Conservation (phyloP, 2,113 vertebrate genomes). For the Pelvicachromis taeniatus region DNA sequence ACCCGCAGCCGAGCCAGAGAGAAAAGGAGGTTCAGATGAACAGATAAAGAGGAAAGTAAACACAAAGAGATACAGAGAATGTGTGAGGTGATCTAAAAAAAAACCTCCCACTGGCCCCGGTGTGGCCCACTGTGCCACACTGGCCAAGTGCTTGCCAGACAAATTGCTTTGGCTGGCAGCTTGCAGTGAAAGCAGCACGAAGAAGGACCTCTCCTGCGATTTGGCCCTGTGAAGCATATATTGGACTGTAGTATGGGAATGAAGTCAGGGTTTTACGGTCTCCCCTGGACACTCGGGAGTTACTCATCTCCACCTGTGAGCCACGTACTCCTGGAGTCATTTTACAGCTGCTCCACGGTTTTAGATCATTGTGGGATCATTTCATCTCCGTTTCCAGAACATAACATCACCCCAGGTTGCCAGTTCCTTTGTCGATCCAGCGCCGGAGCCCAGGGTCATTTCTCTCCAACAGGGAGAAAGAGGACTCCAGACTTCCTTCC, state of each 20-base stretch:
- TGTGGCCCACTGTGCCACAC: slow-evolving; percentile 27
- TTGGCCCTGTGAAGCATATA: slow-evolving; percentile 18
- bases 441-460: slow-evolving; percentile 5
- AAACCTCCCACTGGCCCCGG: slow-evolving; percentile 12
- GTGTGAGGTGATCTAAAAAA: slow-evolving; percentile 38
- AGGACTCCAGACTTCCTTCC: neutral
- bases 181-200: slow-evolving; percentile 42
- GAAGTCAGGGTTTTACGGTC: slow-evolving; percentile 10
- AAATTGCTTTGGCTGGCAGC: slow-evolving; percentile 60
- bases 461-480: slow-evolving; percentile 6
- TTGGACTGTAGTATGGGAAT: neutral
- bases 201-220: slow-evolving; percentile 20
- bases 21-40: slow-evolving; percentile 17
- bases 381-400: neutral
- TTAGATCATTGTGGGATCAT: neutral
- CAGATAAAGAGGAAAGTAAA: slow-evolving; percentile 30
- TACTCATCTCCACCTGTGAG: slow-evolving; percentile 3
- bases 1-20: neutral
- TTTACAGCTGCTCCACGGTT: slow-evolving; percentile 19
- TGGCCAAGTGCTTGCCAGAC: slow-evolving; percentile 58
- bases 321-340: neutral
- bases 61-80: slow-evolving; percentile 25
- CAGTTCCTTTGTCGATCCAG: slow-evolving; percentile 6
- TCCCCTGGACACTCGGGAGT: neutral
- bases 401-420: neutral